Evolutionary conservation across 2,113 vertebrate genomes (phyloP), one percentile per base, ranked within the genome.

Genomic region (Poecile atricapillus): DNA sequence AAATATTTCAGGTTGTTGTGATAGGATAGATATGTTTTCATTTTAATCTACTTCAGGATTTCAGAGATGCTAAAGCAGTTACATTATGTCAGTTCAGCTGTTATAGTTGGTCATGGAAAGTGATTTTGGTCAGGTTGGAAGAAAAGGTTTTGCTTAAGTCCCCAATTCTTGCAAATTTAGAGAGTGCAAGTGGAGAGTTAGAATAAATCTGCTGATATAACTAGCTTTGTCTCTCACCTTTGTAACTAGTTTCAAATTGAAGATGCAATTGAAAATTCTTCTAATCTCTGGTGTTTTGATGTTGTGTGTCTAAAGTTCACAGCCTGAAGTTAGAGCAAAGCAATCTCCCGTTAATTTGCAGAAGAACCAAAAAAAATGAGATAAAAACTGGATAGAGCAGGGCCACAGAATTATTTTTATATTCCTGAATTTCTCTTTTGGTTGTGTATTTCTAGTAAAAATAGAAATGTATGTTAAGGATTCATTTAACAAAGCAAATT

Each of bases 271-370:
- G 44, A 39, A 94, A 87, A 64, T 27, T 11, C 11, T 76, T 86
- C 21, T 58, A 44, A 52, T 82, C 55, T 30, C 18, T 4, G 17
- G 12, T 75, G 25, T 68, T 75, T 41, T 71, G 18, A 19, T 43
- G 5, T 53, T 30, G 4, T 47, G 13, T 37, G 35, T 88, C 35
- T 75, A 15, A 67, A 68, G 9, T 55, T 65, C 49, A 37, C 22
- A 55, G 56, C 28, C 18, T 71, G 56, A 65, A 68, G 50, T 70
- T 81, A 67, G 25, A 87, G 65, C 52, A 70, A 43, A 93, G 30
- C 31, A 43, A 37, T 53, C 11, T n/a, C 5, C 22, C 0, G 0
- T 56, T 69, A 49, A 41, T 82, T 78, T 89, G 44, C 5, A 5
- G 25, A 68, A 87, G 28, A 28, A 44, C 12, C 11, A 46, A 74